These are phyloP conservation scores for Corythoichthys haematopterus DNA, from an alignment of 2,113 vertebrate genomes.

Conservation along the genomic window DNA sequence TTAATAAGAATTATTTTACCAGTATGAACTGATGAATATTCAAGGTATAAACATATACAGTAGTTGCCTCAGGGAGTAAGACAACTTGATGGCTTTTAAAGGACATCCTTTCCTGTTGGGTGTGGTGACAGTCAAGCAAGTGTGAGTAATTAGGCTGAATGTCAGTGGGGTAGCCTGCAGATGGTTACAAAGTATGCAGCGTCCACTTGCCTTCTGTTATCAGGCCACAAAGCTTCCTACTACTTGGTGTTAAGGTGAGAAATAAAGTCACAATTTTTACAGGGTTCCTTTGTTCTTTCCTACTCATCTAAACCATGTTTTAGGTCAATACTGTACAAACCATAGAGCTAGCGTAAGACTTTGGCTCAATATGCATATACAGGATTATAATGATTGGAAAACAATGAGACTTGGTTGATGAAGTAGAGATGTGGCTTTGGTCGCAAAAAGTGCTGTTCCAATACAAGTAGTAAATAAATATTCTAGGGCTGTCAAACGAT, in stretches of 20 bases:
- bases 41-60: constrained; percentile 30
- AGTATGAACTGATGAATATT: constrained; percentile 22
- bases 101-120: constrained; percentile 61
- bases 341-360: too few relatives aligned
- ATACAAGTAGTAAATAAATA: background rate
- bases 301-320: background rate
- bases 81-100: constrained; percentile 62
- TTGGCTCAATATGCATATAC: background rate
- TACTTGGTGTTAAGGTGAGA: constrained; percentile 3
- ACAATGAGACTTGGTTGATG: too few relatives aligned
- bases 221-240: constrained; percentile 34
- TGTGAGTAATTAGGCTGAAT: constrained; percentile 71
- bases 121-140: constrained; percentile 55
- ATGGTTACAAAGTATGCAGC: constrained; percentile 47
- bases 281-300: too few relatives aligned
- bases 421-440: background rate
- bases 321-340: background rate
- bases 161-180: constrained; percentile 63
- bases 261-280: background rate
- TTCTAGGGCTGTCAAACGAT: too few relatives aligned
- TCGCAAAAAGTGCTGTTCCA: background rate
- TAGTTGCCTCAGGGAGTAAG: constrained; percentile 44
- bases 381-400: too few relatives aligned
- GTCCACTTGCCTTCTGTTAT: constrained; percentile 48
- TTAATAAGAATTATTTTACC: constrained; percentile 13